A percentile compares a stretch with the other conserved stretches of the same genome.
phyloP scores from a whole-genome alignment of 2,888 invertebrate species.

The Cheilosia urbana region DNA sequence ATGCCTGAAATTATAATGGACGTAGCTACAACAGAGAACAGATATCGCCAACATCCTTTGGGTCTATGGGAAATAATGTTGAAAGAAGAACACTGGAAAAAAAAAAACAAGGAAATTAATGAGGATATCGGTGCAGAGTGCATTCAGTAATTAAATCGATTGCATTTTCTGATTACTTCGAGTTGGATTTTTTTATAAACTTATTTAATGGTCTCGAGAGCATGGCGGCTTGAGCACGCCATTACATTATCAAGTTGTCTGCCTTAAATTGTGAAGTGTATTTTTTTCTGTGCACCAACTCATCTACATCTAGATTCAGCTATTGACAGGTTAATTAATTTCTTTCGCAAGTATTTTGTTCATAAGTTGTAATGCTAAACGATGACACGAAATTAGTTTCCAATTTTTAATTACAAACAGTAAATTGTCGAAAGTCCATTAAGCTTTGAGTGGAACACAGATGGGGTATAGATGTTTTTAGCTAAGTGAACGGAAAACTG shows the following conservation, averaged over 20 bases:
- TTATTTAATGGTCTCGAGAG: neutral
- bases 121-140: constrained; percentile 76
- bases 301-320: neutral
- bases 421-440: neutral
- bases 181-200: neutral
- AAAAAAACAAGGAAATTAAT: constrained; percentile 2
- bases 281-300: constrained; percentile 28
- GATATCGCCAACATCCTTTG: neutral
- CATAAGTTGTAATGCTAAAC: constrained; percentile 37
- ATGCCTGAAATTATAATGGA: neutral
- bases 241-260: constrained; percentile 10
- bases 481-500: neutral
- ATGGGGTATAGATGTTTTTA: neutral
- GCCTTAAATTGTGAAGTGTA: constrained; percentile 35
- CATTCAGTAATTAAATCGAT: constrained; percentile 84
- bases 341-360: constrained; percentile 14
- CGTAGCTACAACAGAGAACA: neutral
- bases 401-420: constrained; percentile 34
- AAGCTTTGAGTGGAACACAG: neutral
- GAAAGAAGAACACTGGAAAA: neutral
- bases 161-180: constrained; percentile 82
- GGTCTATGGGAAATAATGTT: constrained; percentile 24
- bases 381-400: constrained; percentile 29
- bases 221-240: neutral
- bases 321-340: constrained; percentile 28